Percentiles rank a stretch among this genome's conserved stretches.
Evolutionary conservation across 2,888 invertebrate species (phyloP).

Genomic region (Morpho achilles): DNA sequence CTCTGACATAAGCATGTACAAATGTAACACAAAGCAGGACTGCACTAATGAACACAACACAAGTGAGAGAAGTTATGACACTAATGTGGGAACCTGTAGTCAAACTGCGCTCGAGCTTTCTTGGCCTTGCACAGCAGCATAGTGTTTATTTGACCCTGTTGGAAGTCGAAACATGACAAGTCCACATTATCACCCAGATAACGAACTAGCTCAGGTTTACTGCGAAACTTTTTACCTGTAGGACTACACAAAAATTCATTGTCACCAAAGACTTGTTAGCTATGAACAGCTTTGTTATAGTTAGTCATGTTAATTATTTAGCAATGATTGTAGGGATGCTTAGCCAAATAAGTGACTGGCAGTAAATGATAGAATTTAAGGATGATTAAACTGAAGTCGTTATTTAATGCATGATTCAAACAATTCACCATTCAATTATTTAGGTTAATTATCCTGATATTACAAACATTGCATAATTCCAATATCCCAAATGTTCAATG

Average conservation of each 20-base stretch:
- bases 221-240: conserved; percentile 89
- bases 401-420: not conserved
- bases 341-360: conserved; percentile 22
- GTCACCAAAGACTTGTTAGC: conserved; percentile 41
- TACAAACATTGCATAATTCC: conserved; percentile 7
- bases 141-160: conserved; percentile 87
- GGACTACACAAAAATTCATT: conserved; percentile 82
- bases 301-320: conserved; percentile 35
- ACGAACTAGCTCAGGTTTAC: conserved; percentile 89
- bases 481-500: conserved; percentile 9
- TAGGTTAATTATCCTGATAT: conserved; percentile 1
- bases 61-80: conserved; percentile 64
- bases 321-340: conserved; percentile 22
- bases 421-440: conserved; percentile 12
- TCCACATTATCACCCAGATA: conserved; percentile 88
- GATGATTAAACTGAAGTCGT: not conserved
- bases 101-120: conserved; percentile 83
- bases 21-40: conserved; percentile 63
- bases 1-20: conserved; percentile 39
- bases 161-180: conserved; percentile 90
- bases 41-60: conserved; percentile 75
- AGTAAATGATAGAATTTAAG: not conserved
- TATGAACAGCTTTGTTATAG: conserved; percentile 42
- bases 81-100: conserved; percentile 81
- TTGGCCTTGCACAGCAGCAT: conserved; percentile 85